Base-by-base conservation (phyloP, 2,113 vertebrate species). In the Pandion haliaetus region DNA sequence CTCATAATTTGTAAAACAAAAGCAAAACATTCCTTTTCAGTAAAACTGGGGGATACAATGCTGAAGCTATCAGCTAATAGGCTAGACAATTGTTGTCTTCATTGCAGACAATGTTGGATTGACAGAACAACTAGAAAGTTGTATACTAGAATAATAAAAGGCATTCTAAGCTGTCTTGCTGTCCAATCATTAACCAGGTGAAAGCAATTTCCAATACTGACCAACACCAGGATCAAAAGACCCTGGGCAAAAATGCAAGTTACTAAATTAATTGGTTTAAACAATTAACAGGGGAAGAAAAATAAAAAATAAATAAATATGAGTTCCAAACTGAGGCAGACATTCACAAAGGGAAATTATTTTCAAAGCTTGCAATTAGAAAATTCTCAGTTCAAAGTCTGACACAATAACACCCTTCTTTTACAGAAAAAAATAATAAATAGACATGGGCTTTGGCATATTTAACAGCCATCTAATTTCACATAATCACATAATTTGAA, bases 391-490 rank as follows among this genome's bases (percentile, higher is more conserved):
- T 77, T 87, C 14, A 63, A 87, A 11, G 49, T 72, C 28, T 42
- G 17, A 69, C 11, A 82, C 13, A 82, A 21, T 42, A 92, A 50
- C 17, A 80, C 19, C 17, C 4, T 66, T 65, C 17, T 72, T 72
- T 45, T 80, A 7, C 6, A 80, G 7, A 12, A 91, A 92, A 73
- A 59, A 52, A 23, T 5, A 84, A 29, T 67, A 93, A 66, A 61
- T 17, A 90, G 57, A 38, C 42, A 67, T 29, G 10, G 34, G 19
- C 12, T 84, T 77, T 66, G 94, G 19, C 54, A 58, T 92, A 90
- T 95, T 96, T 83, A 95, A 89, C 21, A 96, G 54, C 23, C 78
- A 67, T 63, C 82, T 91, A 96, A 95, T 95, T 87, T 97, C 72
- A 91, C 49, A 84, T 82, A 90, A 91, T 93, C 50, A 73, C n/a